Evolutionary conservation across 2,113 vertebrate genomes (phyloP).

Genomic region (Chloropsis hardwickii): DNA sequence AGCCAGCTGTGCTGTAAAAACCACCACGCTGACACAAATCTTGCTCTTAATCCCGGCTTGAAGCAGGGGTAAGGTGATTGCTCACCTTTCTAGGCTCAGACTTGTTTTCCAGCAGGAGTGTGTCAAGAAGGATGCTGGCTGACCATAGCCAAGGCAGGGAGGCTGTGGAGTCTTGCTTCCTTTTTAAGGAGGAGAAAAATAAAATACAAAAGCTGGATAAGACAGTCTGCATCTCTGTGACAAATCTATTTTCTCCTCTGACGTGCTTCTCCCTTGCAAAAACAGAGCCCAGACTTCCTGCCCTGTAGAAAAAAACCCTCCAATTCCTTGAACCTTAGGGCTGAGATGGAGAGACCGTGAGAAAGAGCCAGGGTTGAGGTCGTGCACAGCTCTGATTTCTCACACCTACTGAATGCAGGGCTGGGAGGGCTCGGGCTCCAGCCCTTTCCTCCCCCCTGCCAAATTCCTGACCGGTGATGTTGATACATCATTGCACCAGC

Average conservation of each 20-base stretch:
- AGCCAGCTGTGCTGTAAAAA: neutral
- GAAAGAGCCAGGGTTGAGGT: neutral
- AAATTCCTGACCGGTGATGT: slow-evolving; percentile 56
- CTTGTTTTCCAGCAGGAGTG: neutral
- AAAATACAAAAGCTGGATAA: neutral
- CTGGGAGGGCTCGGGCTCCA: neutral
- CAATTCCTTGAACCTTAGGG: neutral
- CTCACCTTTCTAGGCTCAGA: neutral
- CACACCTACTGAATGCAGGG: neutral
- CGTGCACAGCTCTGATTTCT: neutral
- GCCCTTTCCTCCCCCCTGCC: neutral
- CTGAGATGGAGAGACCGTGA: neutral
- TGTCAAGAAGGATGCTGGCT: neutral
- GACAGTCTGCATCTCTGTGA: neutral
- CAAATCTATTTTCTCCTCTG: neutral
- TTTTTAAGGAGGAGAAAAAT: neutral
- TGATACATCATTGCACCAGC: neutral
- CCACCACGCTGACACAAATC: neutral
- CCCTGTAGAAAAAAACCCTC: neutral
- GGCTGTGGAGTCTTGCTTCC: neutral
- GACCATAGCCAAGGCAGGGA: neutral
- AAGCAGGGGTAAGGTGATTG: neutral
- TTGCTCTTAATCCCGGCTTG: neutral
- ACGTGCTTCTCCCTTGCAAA: neutral
- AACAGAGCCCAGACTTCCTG: slow-evolving; percentile 9